Conservation (phyloP, 2,113 vertebrate genomes). For the Chaetura pelagica region DNA sequence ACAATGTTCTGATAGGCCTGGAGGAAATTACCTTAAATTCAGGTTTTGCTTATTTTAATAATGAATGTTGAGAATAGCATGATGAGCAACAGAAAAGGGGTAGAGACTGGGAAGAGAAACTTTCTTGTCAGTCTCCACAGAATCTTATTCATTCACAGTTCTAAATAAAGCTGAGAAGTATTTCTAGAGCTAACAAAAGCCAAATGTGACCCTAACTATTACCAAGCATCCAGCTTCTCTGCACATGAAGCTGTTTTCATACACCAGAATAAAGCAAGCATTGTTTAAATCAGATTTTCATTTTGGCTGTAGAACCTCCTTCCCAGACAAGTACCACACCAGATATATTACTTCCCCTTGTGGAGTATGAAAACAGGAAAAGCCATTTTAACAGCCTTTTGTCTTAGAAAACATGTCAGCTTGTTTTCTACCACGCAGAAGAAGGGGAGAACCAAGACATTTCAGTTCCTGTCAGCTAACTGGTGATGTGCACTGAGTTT, state of each 20-base stretch:
- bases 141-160: not conserved
- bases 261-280: not conserved
- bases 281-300: not conserved
- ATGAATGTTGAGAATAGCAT: not conserved
- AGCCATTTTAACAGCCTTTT: not conserved
- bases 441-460: not conserved
- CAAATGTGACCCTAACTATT: not conserved
- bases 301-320: not conserved
- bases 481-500: not conserved
- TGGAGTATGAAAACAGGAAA: not conserved
- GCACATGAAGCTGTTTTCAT: not conserved
- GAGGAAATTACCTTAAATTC: not conserved
- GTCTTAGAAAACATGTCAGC: not conserved
- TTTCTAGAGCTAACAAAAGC: slow-evolving; percentile 5
- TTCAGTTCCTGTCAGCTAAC: not conserved
- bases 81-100: not conserved
- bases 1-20: rapidly evolving
- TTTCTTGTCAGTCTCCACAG: not conserved
- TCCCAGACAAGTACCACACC: not conserved
- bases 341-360: not conserved
- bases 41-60: not conserved
- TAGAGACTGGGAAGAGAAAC: not conserved
- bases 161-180: not conserved
- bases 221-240: not conserved
- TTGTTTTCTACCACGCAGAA: not conserved